Evolutionary conservation across 2,888 invertebrate genomes (phyloP).

Genomic region (Oligia latruncula): DNA sequence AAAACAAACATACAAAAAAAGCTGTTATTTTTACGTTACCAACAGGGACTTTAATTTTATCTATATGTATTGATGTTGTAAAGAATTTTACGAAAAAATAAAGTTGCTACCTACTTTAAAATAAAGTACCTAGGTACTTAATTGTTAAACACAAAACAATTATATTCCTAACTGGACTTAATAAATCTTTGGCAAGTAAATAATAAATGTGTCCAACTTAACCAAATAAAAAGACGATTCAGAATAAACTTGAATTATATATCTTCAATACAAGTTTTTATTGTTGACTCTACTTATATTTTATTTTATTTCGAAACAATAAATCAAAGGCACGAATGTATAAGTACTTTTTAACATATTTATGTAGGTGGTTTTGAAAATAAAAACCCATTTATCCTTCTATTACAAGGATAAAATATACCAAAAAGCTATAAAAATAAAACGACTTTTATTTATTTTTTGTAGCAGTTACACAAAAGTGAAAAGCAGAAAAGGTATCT

Average conservation of each 20-base stretch:
- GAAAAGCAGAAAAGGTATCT: conserved; percentile 32
- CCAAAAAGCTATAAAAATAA: conserved; percentile 14
- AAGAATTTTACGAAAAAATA: not conserved
- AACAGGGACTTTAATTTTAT: too few relatives aligned
- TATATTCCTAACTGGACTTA: not conserved
- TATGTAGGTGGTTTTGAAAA: not conserved
- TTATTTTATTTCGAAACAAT: conserved; percentile 38
- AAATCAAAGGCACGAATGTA: conserved; percentile 27
- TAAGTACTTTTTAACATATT: conserved; percentile 3
- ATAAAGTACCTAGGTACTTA: not conserved
- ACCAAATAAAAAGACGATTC: conserved; percentile 7
- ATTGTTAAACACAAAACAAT: not conserved
- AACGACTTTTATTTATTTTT: conserved; percentile 6
- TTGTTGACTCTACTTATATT: not conserved
- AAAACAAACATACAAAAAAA: too few relatives aligned
- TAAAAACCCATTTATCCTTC: conserved; percentile 9
- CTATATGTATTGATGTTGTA: not conserved
- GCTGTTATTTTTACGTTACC: too few relatives aligned
- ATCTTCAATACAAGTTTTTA: conserved; percentile 15
- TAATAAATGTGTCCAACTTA: conserved; percentile 25
- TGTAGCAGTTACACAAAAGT: conserved; percentile 1
- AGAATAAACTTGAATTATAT: conserved; percentile 17
- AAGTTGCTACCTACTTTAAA: not conserved
- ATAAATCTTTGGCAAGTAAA: conserved; percentile 22
- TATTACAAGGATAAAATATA: conserved; percentile 16